phyloP scores from a whole-genome alignment of 2,888 invertebrate genomes.

The Zaprionus obscuricornis region DNA sequence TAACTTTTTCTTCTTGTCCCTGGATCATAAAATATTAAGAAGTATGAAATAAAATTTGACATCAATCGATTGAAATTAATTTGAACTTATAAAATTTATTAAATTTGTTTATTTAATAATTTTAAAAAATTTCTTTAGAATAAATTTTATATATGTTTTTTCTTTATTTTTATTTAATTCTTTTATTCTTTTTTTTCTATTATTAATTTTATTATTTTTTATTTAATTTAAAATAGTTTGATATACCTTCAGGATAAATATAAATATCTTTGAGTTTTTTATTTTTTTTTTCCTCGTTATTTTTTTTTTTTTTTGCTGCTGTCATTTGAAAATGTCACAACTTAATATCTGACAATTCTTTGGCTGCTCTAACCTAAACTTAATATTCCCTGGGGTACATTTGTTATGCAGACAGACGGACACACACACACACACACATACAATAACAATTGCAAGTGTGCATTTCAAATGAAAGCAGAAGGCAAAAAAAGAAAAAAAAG shows the following conservation, averaged over 20 bases:
- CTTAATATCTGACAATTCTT: conserved; percentile 14
- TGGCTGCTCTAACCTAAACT: conserved; percentile 22
- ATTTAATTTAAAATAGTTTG: conserved; percentile 42
- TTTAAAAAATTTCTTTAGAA: too few relatives aligned
- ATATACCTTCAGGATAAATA: too few relatives aligned
- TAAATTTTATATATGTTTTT: too few relatives aligned
- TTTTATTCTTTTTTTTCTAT: too few relatives aligned
- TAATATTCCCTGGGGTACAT: conserved; percentile 36
- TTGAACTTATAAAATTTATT: too few relatives aligned
- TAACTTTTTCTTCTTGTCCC: too few relatives aligned
- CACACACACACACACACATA: conserved; percentile 15
- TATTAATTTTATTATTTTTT: conserved; percentile 61
- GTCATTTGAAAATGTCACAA: conserved; percentile 13
- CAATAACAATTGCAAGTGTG: conserved; percentile 43
- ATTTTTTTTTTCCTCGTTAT: conserved; percentile 13
- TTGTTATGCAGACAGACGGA: conserved; percentile 17
- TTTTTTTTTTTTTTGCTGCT: background rate
- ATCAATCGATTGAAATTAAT: too few relatives aligned
- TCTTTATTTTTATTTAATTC: too few relatives aligned
- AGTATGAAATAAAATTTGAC: too few relatives aligned
- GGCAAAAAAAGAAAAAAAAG: conserved; percentile 5
- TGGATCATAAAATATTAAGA: too few relatives aligned
- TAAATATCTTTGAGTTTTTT: conserved; percentile 25
- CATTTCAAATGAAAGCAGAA: conserved; percentile 34
- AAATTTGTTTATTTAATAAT: too few relatives aligned